Conservation (phyloP, 2,888 invertebrate genomes). For the Cryptocephalus primarius region DNA sequence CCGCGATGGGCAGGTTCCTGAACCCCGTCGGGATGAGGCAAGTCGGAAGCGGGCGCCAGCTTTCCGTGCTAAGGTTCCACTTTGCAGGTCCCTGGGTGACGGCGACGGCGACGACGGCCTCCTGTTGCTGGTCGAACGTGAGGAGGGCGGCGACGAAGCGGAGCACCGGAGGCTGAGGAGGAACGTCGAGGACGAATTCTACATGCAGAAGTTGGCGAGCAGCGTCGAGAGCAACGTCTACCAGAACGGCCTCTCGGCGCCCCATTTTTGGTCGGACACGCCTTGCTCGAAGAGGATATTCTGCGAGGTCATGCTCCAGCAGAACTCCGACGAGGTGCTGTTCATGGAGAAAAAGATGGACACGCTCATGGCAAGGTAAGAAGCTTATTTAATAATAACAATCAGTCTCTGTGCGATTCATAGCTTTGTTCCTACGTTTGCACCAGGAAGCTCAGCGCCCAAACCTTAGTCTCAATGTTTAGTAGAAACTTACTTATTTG, state of each 20-base stretch:
- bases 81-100: slow-evolving; percentile 14
- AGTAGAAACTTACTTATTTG: too few species aligned
- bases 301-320: slow-evolving; percentile 62
- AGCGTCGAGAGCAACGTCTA: slow-evolving; percentile 26
- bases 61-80: slow-evolving; percentile 24
- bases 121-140: slow-evolving; percentile 28
- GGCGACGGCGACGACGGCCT: slow-evolving; percentile 25
- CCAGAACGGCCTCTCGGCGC: slow-evolving; percentile 23
- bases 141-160: slow-evolving; percentile 15
- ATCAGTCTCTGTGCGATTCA: neutral
- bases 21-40: slow-evolving; percentile 29
- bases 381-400: slow-evolving; percentile 18
- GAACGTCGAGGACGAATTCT: slow-evolving; percentile 32
- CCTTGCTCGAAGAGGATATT: slow-evolving; percentile 69
- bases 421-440: too few species aligned
- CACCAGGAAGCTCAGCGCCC: too few species aligned
- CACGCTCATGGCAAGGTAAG: slow-evolving; percentile 61
- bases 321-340: slow-evolving; percentile 56
- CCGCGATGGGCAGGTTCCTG: slow-evolving; percentile 43
- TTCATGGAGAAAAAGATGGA: slow-evolving; percentile 76
- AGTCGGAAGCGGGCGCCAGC: slow-evolving; percentile 13
- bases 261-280: slow-evolving; percentile 57
- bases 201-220: slow-evolving; percentile 28
- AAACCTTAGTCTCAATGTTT: too few species aligned
- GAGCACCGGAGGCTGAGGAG: slow-evolving; percentile 28